Evolutionary conservation across 2,113 vertebrate species (phyloP).

Genomic region (Prunella himalayana): DNA sequence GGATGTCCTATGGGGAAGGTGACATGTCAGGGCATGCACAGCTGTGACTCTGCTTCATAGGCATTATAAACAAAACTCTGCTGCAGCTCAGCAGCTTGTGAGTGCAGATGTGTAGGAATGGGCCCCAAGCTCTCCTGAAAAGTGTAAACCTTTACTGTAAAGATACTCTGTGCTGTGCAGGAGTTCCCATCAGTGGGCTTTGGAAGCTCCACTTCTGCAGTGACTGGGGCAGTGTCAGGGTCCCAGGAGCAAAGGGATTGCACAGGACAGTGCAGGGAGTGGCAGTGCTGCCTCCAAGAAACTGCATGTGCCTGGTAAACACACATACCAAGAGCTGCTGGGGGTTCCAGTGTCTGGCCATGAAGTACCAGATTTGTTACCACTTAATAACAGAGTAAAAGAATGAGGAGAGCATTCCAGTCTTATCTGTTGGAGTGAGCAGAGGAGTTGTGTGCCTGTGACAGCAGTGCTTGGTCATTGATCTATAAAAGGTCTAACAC

Average conservation of each 20-base stretch:
- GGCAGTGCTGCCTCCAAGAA: background rate
- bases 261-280: background rate
- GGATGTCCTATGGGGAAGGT: rapidly evolving
- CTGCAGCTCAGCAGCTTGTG: background rate
- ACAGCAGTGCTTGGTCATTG: rapidly evolving
- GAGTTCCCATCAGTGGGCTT: background rate
- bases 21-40: background rate
- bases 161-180: background rate
- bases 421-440: rapidly evolving
- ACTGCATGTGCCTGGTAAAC: rapidly evolving
- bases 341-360: background rate
- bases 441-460: background rate
- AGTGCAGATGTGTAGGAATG: rapidly evolving
- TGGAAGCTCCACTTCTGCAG: background rate
- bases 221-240: rapidly evolving
- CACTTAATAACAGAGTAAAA: background rate
- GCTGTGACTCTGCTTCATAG: background rate
- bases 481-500: background rate
- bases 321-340: rapidly evolving
- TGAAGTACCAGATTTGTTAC: background rate
- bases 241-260: background rate
- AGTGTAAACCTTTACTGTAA: background rate
- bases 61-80: background rate
- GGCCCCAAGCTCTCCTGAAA: rapidly evolving
- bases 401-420: background rate